A percentile compares a stretch with the other conserved stretches of the same genome.
Conservation (phyloP, 2,113 vertebrate genomes). For the Rhynchomys soricoides region DNA sequence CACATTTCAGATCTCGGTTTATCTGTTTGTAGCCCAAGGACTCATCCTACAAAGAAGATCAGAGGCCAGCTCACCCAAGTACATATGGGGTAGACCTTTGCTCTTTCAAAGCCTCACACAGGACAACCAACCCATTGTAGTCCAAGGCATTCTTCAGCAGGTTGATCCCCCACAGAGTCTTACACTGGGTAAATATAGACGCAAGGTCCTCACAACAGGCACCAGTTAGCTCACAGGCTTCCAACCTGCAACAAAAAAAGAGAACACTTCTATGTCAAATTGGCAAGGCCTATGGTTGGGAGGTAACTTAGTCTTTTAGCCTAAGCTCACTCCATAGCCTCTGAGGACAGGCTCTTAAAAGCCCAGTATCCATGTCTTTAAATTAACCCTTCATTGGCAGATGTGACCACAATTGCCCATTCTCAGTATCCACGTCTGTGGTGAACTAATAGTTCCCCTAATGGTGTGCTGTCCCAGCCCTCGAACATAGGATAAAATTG, state of each 20-base stretch:
- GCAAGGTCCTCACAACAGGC: no score
- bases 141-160: neutral
- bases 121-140: neutral
- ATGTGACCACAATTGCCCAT: no score
- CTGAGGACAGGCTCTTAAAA: neutral
- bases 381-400: no score
- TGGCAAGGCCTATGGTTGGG: no score
- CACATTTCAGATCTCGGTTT: neutral
- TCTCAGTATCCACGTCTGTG: no score
- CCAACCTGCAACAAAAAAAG: neutral
- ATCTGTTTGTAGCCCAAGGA: neutral
- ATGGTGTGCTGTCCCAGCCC: no score
- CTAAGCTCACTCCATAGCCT: neutral
- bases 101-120: neutral
- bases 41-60: rapidly evolving
- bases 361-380: rapidly evolving
- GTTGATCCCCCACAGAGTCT: neutral
- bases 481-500: neutral
- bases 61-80: conserved; percentile 2
- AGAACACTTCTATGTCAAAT: neutral
- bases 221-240: neutral
- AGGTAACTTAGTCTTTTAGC: neutral
- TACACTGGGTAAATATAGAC: neutral
- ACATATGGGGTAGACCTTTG: rapidly evolving
- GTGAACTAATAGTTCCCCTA: no score